Evolutionary conservation across 2,797 vertebrate genomes (phyloP), one percentile per base, ranked within the genome.

Genomic region (Gymnoscopelus braueri): DNA sequence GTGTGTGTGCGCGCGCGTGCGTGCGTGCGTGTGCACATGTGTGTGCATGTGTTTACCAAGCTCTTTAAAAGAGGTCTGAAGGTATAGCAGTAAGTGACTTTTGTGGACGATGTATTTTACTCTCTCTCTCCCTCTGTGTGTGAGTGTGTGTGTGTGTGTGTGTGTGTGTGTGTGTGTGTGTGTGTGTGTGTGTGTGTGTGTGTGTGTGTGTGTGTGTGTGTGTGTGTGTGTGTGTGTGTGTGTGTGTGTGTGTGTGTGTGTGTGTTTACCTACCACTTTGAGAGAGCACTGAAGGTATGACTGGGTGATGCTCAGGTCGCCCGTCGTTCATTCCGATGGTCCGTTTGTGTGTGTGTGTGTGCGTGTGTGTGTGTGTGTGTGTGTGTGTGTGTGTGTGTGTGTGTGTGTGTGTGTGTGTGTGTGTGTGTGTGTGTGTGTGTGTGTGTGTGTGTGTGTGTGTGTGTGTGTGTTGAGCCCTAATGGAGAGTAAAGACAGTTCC

Each of bases 401-500:
- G 54, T 50, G 50, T 53, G 66, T 78, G 73, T 88, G 83, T 87
- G 80, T 87, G 91, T 93, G 91, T 93, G 91, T 93, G 93, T 92
- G 91, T 91, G 49, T 32, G 10, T 76, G 39, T 60, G 29, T 44
- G 58, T 60, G 29, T 54, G 64, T 72, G 57, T 72, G 71, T 61
- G 51, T 66, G 60, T 78, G 44, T 82, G 81, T 79, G 83, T 83
- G 62, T 85, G 64, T 72, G 57, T 72, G 71, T 61, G 51, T 66
- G 60, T 78, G 44, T 82, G 81, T 79, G 83, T 83, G 62, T 85
- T 88, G 73, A 79, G 91, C 92, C 92, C 92, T 96, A 95, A 94
- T 94, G 94, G 89, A 92, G 90, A 91, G 93, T 93, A 97, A 96
- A 97, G 93, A 96, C 86, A 85, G 89, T 89, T 93, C 86, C 95